Percentiles rank a stretch among this genome's conserved stretches.
phyloP scores from a whole-genome alignment of 2,797 vertebrate genomes.

The Harpagifer antarcticus region DNA sequence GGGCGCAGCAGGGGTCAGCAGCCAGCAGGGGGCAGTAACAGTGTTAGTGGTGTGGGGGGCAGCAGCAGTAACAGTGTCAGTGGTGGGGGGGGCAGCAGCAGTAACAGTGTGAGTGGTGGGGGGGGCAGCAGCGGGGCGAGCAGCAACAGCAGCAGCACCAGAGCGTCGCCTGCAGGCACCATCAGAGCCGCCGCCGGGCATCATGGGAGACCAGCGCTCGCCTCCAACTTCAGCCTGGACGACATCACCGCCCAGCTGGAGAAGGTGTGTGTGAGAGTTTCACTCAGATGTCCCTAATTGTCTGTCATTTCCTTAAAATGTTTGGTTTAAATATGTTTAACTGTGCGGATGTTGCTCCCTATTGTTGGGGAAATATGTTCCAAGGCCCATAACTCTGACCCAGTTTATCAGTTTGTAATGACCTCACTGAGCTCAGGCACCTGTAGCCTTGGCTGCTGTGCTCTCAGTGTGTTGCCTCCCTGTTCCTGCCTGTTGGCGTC shows the following conservation, averaged over 20 bases:
- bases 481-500: no score
- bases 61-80: slow-evolving; percentile 53
- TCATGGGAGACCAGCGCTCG: slow-evolving; percentile 84
- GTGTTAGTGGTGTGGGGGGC: slow-evolving; percentile 43
- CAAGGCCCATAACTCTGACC: no score
- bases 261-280: slow-evolving; percentile 78
- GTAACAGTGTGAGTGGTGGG: slow-evolving; percentile 50
- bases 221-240: slow-evolving; percentile 94
- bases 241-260: slow-evolving; percentile 98
- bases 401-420: no score
- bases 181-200: slow-evolving; percentile 77
- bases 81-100: slow-evolving; percentile 57
- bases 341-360: no score
- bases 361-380: no score
- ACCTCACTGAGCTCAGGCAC: no score
- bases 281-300: no score
- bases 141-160: slow-evolving; percentile 90
- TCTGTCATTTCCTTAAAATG: no score
- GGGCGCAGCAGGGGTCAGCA: slow-evolving; percentile 86
- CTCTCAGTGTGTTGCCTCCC: no score
- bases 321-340: no score
- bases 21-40: slow-evolving; percentile 75
- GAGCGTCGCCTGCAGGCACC: slow-evolving; percentile 89
- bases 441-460: no score
- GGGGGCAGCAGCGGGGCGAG: slow-evolving; percentile 78